Percentiles rank a stretch among this genome's conserved stretches.
phyloP scores from a whole-genome alignment of 1,140 invertebrate species.

The Wasmannia auropunctata region DNA sequence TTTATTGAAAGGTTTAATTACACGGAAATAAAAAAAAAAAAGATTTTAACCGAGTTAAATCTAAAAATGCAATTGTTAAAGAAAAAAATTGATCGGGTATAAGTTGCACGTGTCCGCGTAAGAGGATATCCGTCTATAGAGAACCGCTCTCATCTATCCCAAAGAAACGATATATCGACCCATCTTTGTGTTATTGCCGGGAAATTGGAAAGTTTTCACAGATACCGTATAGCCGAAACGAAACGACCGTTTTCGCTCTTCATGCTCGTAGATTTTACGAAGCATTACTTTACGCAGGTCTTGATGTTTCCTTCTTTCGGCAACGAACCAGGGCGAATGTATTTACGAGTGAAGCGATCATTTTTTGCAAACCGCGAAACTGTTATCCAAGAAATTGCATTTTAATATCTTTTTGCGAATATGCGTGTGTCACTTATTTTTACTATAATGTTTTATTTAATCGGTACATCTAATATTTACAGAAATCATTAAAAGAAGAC shows the following conservation, averaged over 20 bases:
- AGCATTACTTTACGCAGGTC: constrained; percentile 73
- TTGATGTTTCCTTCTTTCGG: constrained; percentile 27
- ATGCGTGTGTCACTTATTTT: neutral
- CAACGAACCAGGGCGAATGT: constrained; percentile 13
- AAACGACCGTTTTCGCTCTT: constrained; percentile 13
- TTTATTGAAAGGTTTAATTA: neutral
- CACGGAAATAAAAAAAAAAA: neutral
- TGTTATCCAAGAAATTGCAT: constrained; percentile 24
- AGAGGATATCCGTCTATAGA: constrained; percentile 18
- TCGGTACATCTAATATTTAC: neutral
- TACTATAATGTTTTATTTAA: neutral
- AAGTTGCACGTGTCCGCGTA: neutral
- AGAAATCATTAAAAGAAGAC: neutral
- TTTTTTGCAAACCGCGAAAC: constrained; percentile 6
- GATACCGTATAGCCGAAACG: constrained; percentile 68
- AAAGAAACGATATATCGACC: constrained; percentile 66
- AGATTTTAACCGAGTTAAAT: neutral
- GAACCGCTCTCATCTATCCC: constrained; percentile 28
- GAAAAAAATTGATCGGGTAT: constrained; percentile 6
- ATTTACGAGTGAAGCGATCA: constrained; percentile 18
- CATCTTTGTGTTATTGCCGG: constrained; percentile 76
- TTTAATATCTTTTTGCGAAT: neutral
- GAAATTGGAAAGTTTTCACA: constrained; percentile 79
- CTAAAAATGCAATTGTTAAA: neutral
- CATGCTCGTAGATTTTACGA: constrained; percentile 65